Evolutionary conservation across 2,113 vertebrate species (phyloP), one percentile per base, ranked within the genome.

Genomic region (Ctenomys sociabilis): DNA sequence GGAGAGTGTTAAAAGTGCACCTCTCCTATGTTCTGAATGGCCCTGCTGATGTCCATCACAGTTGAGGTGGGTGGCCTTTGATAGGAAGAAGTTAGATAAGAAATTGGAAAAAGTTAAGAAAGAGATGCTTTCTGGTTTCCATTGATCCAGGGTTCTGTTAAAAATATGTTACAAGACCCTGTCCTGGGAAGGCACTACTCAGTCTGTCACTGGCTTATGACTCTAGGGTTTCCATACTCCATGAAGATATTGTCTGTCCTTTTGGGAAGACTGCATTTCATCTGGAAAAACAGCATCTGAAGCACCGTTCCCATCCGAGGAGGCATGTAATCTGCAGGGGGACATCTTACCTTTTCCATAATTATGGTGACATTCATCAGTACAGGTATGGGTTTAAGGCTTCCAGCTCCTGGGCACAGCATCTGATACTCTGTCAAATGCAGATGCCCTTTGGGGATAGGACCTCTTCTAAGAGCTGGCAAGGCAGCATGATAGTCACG

Each of bases 351-450:
- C 40, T n/a, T 49, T 59, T 22, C 72, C 26, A 10, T 73, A 7
- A 16, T n/a, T 30, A 59, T 40, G n/a, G 6, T 22, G 5, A 22
- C 30, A 11, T 77, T 61, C 6, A 13, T 30, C 54, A 30, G 9
- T 12, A 11, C 85, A 57, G 66, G 52, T 10, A 49, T 22, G 78
- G 17, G 13, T 32, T 52, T 80, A 17, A 40, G 16, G 54, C n/a
- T 61, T 24, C 54, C 7, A 19, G 21, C 37, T 21, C 17, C 37
- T 73, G 5, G 1, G 37, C 13, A 1, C 57, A 4, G 7, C n/a
- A 19, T 7, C 19, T 4, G 0, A 30, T 24, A 19, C 21, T 45
- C 54, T 32, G 26, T 61, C 1, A 0, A 35, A 16, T 45, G 28
- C 9, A 30, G n/a, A 32, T 4, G 10, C 52, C 17, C 70, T 88